Base-by-base conservation (phyloP, 2,888 invertebrate species). In the Chrysolina americana region DNA sequence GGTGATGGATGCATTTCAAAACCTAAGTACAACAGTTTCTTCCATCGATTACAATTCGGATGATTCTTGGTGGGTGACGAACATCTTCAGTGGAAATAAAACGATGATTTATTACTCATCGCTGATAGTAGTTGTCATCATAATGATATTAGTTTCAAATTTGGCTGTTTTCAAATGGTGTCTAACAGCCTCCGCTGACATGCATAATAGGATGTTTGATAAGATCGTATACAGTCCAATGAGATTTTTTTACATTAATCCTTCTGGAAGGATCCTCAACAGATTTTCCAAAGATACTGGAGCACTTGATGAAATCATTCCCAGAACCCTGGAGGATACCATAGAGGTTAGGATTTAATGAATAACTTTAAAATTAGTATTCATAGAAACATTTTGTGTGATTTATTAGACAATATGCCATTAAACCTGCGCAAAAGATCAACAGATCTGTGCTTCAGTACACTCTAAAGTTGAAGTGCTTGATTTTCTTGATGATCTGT, bases 231-330 rank as follows among this genome's bases (percentile, higher is more conserved):
- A 91, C 48, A 91, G 92, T 0, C 91, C 92, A 0, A 92, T 94
- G 89, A 86, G 89, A 71, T 94, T 94, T 85, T 94, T 94, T 86
- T 93, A 93, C 81, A 90, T 89, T 0, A 94, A 94, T 84, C 91
- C 93, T 0, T 90, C 91, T 2, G 91, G 91, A 2, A 88, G 91
- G 53, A 91, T 94, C 76, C 87, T 94, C 53, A 94, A 94, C 86
- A 88, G 94, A 66, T 94, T 94, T 85, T 92, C 94, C 1, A 94
- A 94, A 84, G 94, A 94, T 84, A 91, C 93, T 85, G 93, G 91
- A 1, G 28, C 15, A 28, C 23, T 59, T 3, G 59, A 59, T 59
- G 59, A 59, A 59, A 50, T 6, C 10, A 17, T 50, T 9, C 50
- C 50, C 9, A 10, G 8, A 17, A 50, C 50, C 10, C 17, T 76